Evolutionary conservation across 1,140 invertebrate species (phyloP).

Genomic region (Heliothis subflexa): DNA sequence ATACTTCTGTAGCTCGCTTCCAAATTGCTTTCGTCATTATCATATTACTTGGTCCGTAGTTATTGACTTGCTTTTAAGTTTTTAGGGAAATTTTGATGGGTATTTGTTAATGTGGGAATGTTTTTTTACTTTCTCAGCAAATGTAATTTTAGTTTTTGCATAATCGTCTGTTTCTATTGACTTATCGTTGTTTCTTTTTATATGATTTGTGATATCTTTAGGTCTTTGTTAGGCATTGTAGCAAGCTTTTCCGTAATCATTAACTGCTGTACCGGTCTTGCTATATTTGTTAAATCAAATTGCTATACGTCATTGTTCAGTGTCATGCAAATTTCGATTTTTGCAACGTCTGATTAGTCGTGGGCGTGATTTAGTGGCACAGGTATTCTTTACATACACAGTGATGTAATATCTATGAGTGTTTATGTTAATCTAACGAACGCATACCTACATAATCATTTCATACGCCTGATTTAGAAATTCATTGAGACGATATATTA

Average conservation of each 20-base stretch:
- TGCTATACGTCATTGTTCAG: constrained; percentile 43
- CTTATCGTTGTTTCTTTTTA: neutral
- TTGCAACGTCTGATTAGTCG: constrained; percentile 54
- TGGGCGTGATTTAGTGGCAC: constrained; percentile 50
- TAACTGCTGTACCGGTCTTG: constrained; percentile 39
- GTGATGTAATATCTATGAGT: constrained; percentile 51
- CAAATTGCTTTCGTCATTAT: constrained; percentile 5
- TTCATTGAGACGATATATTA: constrained; percentile 12
- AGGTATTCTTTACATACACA: constrained; percentile 52
- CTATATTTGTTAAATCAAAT: constrained; percentile 45
- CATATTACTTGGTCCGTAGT: neutral
- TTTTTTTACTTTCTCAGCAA: neutral
- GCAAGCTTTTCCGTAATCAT: constrained; percentile 11
- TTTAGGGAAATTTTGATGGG: neutral
- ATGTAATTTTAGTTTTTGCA: neutral
- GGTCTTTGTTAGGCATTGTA: neutral
- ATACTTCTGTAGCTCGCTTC: constrained; percentile 27
- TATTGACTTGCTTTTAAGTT: neutral
- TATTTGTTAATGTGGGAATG: constrained; percentile 3
- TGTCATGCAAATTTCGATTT: constrained; percentile 64
- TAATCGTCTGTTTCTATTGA: neutral
- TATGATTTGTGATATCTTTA: neutral
- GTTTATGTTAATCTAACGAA: constrained; percentile 42
- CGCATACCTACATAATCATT: constrained; percentile 29
- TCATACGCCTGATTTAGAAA: constrained; percentile 22